These are phyloP conservation scores for Columba guinea DNA, from an alignment of 2,797 vertebrate species.

Conservation along the genomic window DNA sequence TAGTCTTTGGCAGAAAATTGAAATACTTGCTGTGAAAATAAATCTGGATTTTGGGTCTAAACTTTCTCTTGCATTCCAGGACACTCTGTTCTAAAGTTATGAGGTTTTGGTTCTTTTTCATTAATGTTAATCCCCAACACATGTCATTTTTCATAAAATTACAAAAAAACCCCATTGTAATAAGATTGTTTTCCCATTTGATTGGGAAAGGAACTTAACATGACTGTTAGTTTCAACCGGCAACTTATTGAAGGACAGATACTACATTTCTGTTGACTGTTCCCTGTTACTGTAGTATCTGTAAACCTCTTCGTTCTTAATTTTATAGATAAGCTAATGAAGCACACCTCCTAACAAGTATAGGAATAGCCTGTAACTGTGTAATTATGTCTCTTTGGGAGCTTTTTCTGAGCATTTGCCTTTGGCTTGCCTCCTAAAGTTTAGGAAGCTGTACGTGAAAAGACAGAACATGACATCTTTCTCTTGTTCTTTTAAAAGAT, in stretches of 20 bases:
- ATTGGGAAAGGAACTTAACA: neutral
- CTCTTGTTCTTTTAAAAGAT: neutral
- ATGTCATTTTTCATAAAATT: neutral
- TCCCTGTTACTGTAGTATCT: neutral
- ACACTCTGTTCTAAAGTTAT: neutral
- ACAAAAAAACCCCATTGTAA: neutral
- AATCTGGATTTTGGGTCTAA: neutral
- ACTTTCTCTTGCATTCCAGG: neutral
- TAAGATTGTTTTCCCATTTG: neutral
- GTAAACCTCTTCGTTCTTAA: neutral
- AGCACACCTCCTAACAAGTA: neutral
- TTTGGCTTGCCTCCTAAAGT: neutral
- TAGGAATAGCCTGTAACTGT: neutral
- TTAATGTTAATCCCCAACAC: conserved; percentile 4
- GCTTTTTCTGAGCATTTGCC: neutral
- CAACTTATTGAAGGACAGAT: neutral
- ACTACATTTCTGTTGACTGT: neutral
- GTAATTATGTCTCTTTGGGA: neutral
- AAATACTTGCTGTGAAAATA: neutral
- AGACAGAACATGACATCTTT: neutral
- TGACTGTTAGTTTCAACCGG: neutral
- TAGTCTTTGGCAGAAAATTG: neutral
- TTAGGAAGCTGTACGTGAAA: neutral
- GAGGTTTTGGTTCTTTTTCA: neutral
- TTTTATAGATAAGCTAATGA: neutral